Percentiles rank a stretch among this genome's conserved stretches.
Conservation (phyloP, 2,797 vertebrate genomes). For the Ctenosaura bakeri region DNA sequence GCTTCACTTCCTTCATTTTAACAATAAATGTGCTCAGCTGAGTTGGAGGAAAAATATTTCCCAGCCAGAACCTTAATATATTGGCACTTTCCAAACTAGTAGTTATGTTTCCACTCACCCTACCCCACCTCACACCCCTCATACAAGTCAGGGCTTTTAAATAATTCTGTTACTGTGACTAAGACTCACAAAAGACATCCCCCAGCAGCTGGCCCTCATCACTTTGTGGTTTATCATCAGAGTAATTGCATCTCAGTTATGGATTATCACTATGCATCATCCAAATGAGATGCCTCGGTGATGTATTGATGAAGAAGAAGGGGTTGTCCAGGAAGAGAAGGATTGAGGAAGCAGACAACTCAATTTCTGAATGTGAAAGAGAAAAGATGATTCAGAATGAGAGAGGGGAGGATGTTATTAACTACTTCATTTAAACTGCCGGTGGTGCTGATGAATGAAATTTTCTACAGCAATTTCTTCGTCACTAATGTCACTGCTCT, state of each 20-base stretch:
- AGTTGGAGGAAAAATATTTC: constrained; percentile 28
- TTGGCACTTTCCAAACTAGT: constrained; percentile 54
- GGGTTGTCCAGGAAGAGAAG: constrained; percentile 50
- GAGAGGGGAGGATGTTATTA: constrained; percentile 32
- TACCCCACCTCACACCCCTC: background rate
- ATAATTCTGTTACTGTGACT: constrained; percentile 65
- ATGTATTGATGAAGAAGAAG: constrained; percentile 60
- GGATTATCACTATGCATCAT: constrained; percentile 63
- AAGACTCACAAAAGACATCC: constrained; percentile 67
- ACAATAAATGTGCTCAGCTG: constrained; percentile 40
- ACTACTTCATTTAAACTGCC: background rate
- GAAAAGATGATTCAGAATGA: constrained; percentile 42
- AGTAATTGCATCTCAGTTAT: constrained; percentile 45
- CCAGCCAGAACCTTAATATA: background rate
- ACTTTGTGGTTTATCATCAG: constrained; percentile 65
- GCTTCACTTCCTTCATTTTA: constrained; percentile 55
- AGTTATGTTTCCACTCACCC: constrained; percentile 41
- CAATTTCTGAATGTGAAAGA: constrained; percentile 51
- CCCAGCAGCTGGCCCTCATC: constrained; percentile 71
- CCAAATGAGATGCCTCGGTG: constrained; percentile 58
- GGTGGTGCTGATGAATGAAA: background rate
- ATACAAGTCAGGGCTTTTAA: constrained; percentile 55
- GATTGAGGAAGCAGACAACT: constrained; percentile 35
- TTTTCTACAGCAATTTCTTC: constrained; percentile 20
- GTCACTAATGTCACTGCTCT: constrained; percentile 3